Evolutionary conservation across 2,797 vertebrate genomes (phyloP).

Genomic region (Chromis chromis): DNA sequence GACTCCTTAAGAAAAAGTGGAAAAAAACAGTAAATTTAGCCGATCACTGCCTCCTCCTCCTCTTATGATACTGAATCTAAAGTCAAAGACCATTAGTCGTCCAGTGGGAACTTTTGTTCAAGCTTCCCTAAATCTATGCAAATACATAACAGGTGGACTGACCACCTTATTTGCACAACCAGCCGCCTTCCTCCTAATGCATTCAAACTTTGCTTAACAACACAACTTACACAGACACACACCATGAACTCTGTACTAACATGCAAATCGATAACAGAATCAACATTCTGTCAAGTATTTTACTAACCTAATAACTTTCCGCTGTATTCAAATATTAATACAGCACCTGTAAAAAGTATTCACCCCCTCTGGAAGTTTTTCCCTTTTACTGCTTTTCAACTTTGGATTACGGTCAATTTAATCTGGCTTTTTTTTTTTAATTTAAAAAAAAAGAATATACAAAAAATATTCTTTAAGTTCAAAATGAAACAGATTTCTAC

Average conservation of each 20-base stretch:
- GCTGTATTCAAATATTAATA: conserved; percentile 65
- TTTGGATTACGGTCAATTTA: too few relatives aligned
- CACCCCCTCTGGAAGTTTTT: too few relatives aligned
- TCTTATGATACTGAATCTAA: conserved; percentile 5
- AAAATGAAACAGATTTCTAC: too few relatives aligned
- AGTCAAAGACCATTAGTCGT: conserved; percentile 22
- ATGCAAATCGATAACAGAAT: conserved; percentile 70
- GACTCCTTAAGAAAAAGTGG: not conserved
- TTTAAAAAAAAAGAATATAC: too few relatives aligned
- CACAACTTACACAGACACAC: not conserved
- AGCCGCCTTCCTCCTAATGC: conserved; percentile 10
- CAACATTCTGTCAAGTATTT: conserved; percentile 32
- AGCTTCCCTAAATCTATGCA: conserved; percentile 78
- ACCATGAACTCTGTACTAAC: conserved; percentile 20
- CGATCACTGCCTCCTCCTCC: not conserved
- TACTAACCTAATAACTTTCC: conserved; percentile 35
- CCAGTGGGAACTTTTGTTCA: conserved; percentile 16
- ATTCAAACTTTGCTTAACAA: conserved; percentile 6
- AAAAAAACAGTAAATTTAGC: not conserved
- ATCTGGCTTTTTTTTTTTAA: too few relatives aligned
- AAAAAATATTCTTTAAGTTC: too few relatives aligned
- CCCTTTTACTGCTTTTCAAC: too few relatives aligned
- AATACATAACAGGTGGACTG: conserved; percentile 72
- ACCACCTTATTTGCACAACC: conserved; percentile 70
- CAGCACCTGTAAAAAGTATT: too few relatives aligned